Conservation (phyloP, 1,140 invertebrate genomes). For the Orchestia grillus region DNA sequence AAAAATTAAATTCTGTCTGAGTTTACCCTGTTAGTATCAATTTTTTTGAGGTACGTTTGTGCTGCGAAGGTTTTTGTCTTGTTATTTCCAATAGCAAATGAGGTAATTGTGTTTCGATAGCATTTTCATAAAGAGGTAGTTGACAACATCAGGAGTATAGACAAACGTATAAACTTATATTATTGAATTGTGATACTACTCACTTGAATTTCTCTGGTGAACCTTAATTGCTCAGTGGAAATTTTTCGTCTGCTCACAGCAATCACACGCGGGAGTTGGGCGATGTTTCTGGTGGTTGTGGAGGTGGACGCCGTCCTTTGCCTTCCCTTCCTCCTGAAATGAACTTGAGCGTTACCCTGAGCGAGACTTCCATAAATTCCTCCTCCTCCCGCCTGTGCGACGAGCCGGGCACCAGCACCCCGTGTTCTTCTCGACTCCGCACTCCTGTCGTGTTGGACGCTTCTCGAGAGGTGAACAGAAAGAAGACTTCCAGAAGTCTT, state of each 20-base stretch:
- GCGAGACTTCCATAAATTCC: background rate
- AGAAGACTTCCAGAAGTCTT: background rate
- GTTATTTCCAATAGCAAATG: too few relatives aligned
- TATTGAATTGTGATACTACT: background rate
- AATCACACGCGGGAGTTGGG: background rate
- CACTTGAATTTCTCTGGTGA: background rate
- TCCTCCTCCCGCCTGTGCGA: background rate
- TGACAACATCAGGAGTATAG: background rate
- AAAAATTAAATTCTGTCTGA: too few relatives aligned
- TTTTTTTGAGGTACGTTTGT: too few relatives aligned
- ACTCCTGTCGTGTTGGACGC: background rate
- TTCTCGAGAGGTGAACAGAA: background rate
- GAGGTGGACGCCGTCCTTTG: background rate
- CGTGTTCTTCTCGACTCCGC: constrained; percentile 13
- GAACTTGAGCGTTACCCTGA: background rate
- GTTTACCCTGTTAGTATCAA: too few relatives aligned
- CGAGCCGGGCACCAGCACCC: background rate
- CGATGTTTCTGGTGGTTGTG: background rate
- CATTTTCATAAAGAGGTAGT: background rate
- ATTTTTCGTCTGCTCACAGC: background rate
- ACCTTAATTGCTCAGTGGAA: background rate
- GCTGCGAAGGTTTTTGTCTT: too few relatives aligned
- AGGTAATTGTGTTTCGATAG: background rate
- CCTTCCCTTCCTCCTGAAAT: background rate
- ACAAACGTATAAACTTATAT: background rate